Percentiles rank a stretch among this genome's conserved stretches.
phyloP scores from a whole-genome alignment of 2,888 invertebrate species.

The Dasypolia templi region DNA sequence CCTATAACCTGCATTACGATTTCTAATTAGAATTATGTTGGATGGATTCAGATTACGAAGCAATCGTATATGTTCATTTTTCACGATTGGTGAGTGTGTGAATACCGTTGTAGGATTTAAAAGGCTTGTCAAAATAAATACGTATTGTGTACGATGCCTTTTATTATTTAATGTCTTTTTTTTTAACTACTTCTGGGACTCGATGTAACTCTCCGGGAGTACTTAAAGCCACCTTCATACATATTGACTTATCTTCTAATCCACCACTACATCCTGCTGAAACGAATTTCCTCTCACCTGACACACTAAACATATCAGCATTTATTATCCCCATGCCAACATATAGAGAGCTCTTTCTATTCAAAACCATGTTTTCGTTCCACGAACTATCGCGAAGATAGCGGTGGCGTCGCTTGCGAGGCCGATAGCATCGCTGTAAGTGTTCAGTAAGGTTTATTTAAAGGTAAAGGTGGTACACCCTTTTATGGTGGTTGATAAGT shows the following conservation, averaged over 20 bases:
- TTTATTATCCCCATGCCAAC: constrained; percentile 40
- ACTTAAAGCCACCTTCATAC: background rate
- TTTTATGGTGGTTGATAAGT: constrained; percentile 74
- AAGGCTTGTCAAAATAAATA: too few species aligned
- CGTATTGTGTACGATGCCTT: too few species aligned
- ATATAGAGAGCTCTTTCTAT: constrained; percentile 58
- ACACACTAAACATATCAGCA: constrained; percentile 35
- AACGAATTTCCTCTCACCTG: constrained; percentile 41
- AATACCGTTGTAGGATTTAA: too few species aligned
- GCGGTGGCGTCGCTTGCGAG: constrained; percentile 65
- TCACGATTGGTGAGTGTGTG: too few species aligned
- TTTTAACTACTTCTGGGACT: background rate
- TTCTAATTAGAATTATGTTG: too few species aligned
- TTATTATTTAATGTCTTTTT: background rate
- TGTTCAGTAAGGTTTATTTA: constrained; percentile 73
- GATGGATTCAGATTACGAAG: too few species aligned
- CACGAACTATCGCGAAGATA: constrained; percentile 57
- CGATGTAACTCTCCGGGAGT: background rate
- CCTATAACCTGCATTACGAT: too few species aligned
- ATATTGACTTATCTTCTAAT: constrained; percentile 1
- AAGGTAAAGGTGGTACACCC: constrained; percentile 52
- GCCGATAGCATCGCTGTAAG: constrained; percentile 73
- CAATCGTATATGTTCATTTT: too few species aligned
- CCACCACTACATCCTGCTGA: background rate
- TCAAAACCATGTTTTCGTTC: constrained; percentile 57